phyloP scores from a whole-genome alignment of 2,888 invertebrate genomes.

The Notodonta ziczac region DNA sequence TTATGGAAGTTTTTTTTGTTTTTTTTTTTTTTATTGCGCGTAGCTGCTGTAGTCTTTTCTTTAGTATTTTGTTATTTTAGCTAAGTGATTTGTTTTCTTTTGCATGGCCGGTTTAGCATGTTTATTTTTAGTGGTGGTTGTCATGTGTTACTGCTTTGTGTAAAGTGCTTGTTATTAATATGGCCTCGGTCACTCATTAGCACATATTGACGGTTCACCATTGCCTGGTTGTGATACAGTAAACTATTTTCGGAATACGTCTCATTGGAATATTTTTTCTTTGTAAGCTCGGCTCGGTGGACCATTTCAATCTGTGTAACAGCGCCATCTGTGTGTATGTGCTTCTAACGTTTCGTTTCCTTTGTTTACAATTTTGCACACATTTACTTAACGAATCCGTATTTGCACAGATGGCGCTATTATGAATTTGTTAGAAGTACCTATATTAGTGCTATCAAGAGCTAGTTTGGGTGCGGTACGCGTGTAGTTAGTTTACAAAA shows the following conservation, averaged over 20 bases:
- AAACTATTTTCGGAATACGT: slow-evolving; percentile 34
- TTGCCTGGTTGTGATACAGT: slow-evolving; percentile 62
- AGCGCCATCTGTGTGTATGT: slow-evolving; percentile 74
- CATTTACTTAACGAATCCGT: slow-evolving; percentile 21
- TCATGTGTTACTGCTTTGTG: slow-evolving; percentile 51
- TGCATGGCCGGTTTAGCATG: slow-evolving; percentile 52
- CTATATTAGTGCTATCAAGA: neutral
- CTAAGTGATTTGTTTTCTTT: slow-evolving; percentile 26
- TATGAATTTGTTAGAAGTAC: slow-evolving; percentile 11
- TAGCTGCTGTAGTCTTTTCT: slow-evolving; percentile 23
- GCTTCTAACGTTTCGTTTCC: slow-evolving; percentile 24
- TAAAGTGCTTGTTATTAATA: slow-evolving; percentile 42
- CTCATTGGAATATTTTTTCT: slow-evolving; percentile 70
- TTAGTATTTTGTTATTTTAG: slow-evolving; percentile 28
- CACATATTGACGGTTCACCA: slow-evolving; percentile 63
- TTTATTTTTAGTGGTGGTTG: slow-evolving; percentile 32
- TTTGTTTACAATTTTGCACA: slow-evolving; percentile 17
- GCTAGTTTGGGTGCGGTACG: neutral
- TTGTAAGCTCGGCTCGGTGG: slow-evolving; percentile 44
- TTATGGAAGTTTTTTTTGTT: slow-evolving; percentile 31
- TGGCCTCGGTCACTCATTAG: slow-evolving; percentile 75
- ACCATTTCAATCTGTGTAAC: slow-evolving; percentile 68
- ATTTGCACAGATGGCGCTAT: slow-evolving; percentile 66
- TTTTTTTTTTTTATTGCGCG: slow-evolving; percentile 21
- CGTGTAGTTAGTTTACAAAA: neutral